Conservation (phyloP, 2,797 vertebrate genomes). For the Rhinoraja longicauda region DNA sequence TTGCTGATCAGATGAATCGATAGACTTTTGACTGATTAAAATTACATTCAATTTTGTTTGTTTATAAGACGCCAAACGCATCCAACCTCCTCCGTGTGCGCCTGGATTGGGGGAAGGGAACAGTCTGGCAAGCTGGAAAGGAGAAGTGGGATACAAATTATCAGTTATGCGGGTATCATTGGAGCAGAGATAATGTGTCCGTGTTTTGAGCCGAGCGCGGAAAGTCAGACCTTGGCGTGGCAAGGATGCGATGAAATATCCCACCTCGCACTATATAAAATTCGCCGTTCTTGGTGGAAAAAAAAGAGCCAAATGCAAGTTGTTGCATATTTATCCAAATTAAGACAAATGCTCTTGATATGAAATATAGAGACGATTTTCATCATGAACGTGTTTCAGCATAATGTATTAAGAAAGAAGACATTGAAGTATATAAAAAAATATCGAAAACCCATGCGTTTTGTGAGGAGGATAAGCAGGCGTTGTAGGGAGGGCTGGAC, state of each 20-base stretch:
- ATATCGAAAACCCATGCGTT: not conserved
- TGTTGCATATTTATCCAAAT: not conserved
- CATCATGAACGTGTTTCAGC: not conserved
- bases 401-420: not conserved
- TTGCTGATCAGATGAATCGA: conserved; percentile 20
- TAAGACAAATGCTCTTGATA: not conserved
- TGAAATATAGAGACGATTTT: not conserved
- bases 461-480: not conserved
- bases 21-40: conserved; percentile 21
- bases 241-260: not conserved
- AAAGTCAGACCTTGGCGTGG: not conserved
- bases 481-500: conserved; percentile 9
- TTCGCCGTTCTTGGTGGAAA: not conserved
- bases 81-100: not conserved
- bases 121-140: not conserved
- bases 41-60: conserved; percentile 10
- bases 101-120: not conserved
- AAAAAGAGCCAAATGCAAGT: not conserved
- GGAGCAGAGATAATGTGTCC: not conserved
- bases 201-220: not conserved
- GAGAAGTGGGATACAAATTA: not conserved
- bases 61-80: conserved; percentile 31
- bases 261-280: not conserved
- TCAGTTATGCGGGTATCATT: not conserved
- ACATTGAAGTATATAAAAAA: not conserved